Base-by-base conservation (phyloP, 2,888 invertebrate genomes). In the Hecatera dysodea region DNA sequence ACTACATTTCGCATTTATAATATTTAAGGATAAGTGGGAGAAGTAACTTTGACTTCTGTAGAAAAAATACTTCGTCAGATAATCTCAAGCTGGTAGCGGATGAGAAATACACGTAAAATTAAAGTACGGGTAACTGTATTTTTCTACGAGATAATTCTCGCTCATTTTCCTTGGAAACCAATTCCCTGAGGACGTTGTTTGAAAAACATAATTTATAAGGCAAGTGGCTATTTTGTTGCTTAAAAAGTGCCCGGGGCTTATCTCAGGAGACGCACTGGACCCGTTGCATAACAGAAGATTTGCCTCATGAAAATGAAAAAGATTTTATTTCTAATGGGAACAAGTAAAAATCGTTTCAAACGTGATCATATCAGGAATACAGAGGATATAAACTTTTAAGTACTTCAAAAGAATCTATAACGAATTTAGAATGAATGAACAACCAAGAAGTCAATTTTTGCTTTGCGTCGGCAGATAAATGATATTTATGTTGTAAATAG, bases 151-250 rank as follows among this genome's bases (percentile, higher is more conserved):
- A 12, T 2, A 46, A 73, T 46, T 46, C 12, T n/a, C 6, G 53
- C 36, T 53, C 11, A 65, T 74, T 55, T 74, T 65, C 65, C 22
- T 53, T 44, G 27, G 53, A 12, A 52, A 52, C 19, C 7, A 63
- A 46, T 36, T 24, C 27, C 44, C n/a, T 9, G 22, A 12, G 17
- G 63, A 12, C 44, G 1, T 63, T 12, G 0, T 27, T 39, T 15
- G 9, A 19, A 17, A 8, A 48, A 15, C 4, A 29, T 57, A 39
- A 70, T 69, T 71, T 57, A 17, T 39, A 52, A 57, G 33, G 0
- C 19, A 29, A 68, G 19, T 48, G n/a, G 7, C n/a, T 36, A 27
- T 63, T 66, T 48, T 12, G 36, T 48, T 12, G 27, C 2, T 22
- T 7, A 22, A 2, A 22, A 1, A 15, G 15, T 6, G 29, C 39